phyloP scores from a whole-genome alignment of 1,140 invertebrate genomes.

The Drosophila obscura region DNA sequence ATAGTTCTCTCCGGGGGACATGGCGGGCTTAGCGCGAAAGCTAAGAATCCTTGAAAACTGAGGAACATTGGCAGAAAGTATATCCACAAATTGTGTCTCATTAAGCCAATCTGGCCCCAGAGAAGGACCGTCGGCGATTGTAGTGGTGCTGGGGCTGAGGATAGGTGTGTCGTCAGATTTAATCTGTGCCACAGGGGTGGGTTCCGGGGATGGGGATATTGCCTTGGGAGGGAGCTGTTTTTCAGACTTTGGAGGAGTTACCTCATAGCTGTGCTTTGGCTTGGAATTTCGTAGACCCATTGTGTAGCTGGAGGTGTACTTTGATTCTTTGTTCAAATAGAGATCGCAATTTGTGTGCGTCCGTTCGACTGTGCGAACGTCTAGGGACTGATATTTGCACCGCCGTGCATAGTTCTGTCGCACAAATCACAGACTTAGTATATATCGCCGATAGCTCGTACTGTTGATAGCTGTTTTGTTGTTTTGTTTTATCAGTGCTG shows the following conservation, averaged over 20 bases:
- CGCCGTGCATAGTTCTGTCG: slow-evolving; percentile 6
- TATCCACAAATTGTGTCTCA: slow-evolving; percentile 78
- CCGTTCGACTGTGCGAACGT: slow-evolving; percentile 22
- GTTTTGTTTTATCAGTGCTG: slow-evolving; percentile 49
- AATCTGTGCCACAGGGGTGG: too few species aligned
- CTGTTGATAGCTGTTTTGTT: slow-evolving; percentile 21
- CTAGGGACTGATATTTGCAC: slow-evolving; percentile 34
- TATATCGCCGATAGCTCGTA: background rate
- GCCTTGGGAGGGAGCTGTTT: background rate
- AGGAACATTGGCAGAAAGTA: slow-evolving; percentile 74
- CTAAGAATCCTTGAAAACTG: slow-evolving; percentile 67
- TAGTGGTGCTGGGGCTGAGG: background rate
- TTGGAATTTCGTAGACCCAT: slow-evolving; percentile 46
- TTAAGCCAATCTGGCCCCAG: slow-evolving; percentile 83
- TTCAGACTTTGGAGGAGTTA: slow-evolving; percentile 1
- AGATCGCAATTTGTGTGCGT: slow-evolving; percentile 8
- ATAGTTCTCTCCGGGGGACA: slow-evolving; percentile 70
- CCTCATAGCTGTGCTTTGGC: slow-evolving; percentile 40
- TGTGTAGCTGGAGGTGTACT: too few species aligned
- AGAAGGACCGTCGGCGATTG: slow-evolving; percentile 13
- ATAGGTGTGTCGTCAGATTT: background rate
- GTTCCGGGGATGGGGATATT: background rate
- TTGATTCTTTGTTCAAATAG: background rate
- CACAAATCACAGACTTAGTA: slow-evolving; percentile 5
- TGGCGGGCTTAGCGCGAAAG: slow-evolving; percentile 53